Percentiles rank a stretch among this genome's conserved stretches.
These are phyloP conservation scores for Pammene aurita DNA, from an alignment of 2,888 invertebrate genomes.

Conservation along the genomic window DNA sequence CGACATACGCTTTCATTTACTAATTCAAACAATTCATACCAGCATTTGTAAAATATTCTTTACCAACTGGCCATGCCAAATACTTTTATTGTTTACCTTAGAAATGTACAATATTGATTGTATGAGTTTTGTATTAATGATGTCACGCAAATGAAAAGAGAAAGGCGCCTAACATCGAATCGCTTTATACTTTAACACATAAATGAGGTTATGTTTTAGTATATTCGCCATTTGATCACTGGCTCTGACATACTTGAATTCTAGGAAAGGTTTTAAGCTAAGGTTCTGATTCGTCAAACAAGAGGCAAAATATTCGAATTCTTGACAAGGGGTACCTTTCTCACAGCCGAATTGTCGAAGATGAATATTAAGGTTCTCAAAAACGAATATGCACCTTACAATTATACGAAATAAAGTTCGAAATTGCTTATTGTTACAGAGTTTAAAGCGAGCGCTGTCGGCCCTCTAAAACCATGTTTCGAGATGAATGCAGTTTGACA, in stretches of 20 bases:
- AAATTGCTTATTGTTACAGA: conserved; percentile 14
- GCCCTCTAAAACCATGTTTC: conserved; percentile 26
- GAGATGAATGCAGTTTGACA: conserved; percentile 55
- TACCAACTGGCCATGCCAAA: too few species aligned
- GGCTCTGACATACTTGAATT: not conserved
- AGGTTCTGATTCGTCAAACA: not conserved
- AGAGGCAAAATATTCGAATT: conserved; percentile 8
- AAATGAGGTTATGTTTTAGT: conserved; percentile 3
- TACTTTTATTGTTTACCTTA: too few species aligned
- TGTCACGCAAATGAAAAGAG: conserved; percentile 20
- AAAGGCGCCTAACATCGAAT: conserved; percentile 30
- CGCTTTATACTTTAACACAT: conserved; percentile 22
- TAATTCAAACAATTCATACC: too few species aligned
- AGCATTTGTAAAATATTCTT: too few species aligned
- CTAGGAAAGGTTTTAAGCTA: conserved; percentile 13
- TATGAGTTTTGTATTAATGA: not conserved
- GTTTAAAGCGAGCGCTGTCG: conserved; percentile 13
- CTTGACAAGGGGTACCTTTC: conserved; percentile 18
- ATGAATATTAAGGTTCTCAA: conserved; percentile 14
- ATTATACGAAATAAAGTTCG: conserved; percentile 13
- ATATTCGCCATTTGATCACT: conserved; percentile 11
- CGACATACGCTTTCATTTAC: too few species aligned
- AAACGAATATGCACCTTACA: conserved; percentile 24
- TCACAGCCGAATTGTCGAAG: conserved; percentile 32
- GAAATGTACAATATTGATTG: not conserved